Base-by-base conservation (phyloP, 2,797 vertebrate genomes). In the Centroberyx gerrardi region DNA sequence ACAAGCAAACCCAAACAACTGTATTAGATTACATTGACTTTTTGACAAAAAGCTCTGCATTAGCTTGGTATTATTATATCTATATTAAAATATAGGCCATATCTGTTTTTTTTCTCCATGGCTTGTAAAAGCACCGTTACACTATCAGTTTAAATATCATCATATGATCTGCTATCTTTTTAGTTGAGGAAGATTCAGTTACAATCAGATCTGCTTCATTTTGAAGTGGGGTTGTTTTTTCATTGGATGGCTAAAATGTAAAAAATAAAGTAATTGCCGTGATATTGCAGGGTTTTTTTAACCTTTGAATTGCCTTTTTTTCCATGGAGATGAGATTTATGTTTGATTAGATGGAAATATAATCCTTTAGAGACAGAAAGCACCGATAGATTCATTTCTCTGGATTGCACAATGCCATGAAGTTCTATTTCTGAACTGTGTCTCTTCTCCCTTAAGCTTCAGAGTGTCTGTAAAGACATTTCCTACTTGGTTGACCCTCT, bases 381-480 rank as follows among this genome's bases (percentile, higher is more conserved):
- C 28, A 38, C 12, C 40, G 22, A 44, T 51, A 38, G n/a, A 27
- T 62, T 38, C 0, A 53, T 69, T 46, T 64, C n/a, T 53, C 55
- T 78, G 70, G 72, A 56, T 28, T 29, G 14, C 33, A 15, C 10
- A 33, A 18, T 58, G 28, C 7, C 33, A 10, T 49, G 31, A 42
- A 67, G 28, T 82, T 59, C 81, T 29, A 81, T 72, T 38, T 77
- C 74, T 90, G 78, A 91, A 89, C 68, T 86, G 68, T 86, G 48
- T 94, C 73, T 91, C 72, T 87, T 91, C 86, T 88, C 62, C 88
- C 82, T 71, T 63, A 94, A 94, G 93, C 94, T 95, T 93, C 94
- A 95, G 86, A 95, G 92, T 91, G 94, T 95, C 87, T 95, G 93
- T 94, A 95, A 95, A 95, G 95, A 96, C 88, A 93, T 95, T 87